Conservation (phyloP, 2,888 invertebrate genomes). For the Atrina japonica region DNA sequence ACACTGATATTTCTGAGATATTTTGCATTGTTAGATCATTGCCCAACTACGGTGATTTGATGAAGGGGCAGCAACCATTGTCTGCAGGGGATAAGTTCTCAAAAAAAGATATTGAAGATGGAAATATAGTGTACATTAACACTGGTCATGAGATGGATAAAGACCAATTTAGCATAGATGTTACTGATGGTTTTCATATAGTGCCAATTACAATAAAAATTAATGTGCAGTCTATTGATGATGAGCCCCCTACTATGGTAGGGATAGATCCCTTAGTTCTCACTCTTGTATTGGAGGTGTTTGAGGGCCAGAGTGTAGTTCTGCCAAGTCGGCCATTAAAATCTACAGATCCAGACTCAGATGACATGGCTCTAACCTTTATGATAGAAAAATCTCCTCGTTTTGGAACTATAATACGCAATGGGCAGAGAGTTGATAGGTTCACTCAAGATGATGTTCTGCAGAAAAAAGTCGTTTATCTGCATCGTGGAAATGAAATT, state of each 20-base stretch:
- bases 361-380: conserved; percentile 72
- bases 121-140: conserved; percentile 74
- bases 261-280: conserved; percentile 62
- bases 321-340: conserved; percentile 66
- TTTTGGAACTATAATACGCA: conserved; percentile 67
- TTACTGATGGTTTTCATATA: conserved; percentile 79
- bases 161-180: conserved; percentile 76
- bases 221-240: conserved; percentile 72
- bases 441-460: conserved; percentile 77
- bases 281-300: conserved; percentile 65
- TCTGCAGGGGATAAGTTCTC: conserved; percentile 72
- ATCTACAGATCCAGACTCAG: conserved; percentile 74
- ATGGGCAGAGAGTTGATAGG: conserved; percentile 61
- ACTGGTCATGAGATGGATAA: conserved; percentile 69
- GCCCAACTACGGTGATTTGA: conserved; percentile 74
- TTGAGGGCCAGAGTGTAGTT: conserved; percentile 67
- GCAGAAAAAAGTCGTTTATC: conserved; percentile 69
- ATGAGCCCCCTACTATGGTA: conserved; percentile 71
- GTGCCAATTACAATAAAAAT: conserved; percentile 75
- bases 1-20: conserved; percentile 71
- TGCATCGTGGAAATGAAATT: conserved; percentile 77
- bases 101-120: conserved; percentile 68
- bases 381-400: conserved; percentile 68
- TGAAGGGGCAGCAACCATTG: conserved; percentile 62
- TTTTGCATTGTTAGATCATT: conserved; percentile 66